Percentiles rank a stretch among this genome's conserved stretches.
phyloP scores from a whole-genome alignment of 2,113 vertebrate genomes.

The Hemicordylus capensis region DNA sequence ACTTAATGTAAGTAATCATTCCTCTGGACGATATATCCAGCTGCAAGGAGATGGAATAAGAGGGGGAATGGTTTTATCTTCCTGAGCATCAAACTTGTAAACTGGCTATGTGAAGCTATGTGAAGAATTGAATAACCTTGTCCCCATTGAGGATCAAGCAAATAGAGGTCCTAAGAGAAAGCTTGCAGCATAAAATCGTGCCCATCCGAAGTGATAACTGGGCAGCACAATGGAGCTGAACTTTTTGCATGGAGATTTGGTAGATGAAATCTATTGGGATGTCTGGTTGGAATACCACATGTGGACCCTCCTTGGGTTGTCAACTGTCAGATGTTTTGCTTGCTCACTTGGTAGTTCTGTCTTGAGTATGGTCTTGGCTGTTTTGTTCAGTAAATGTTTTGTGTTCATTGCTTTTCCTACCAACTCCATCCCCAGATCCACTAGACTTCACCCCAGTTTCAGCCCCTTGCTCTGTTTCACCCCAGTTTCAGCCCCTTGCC shows the following conservation, averaged over 20 bases:
- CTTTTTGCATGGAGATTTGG: background rate
- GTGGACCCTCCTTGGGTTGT: background rate
- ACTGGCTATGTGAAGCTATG: background rate
- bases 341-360: background rate
- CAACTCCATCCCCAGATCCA: background rate
- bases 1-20: constrained; percentile 83
- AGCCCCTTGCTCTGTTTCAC: background rate
- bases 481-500: no score
- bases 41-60: background rate
- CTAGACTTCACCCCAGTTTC: background rate
- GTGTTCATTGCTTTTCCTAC: background rate
- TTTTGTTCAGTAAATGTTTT: background rate
- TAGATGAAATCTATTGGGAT: background rate
- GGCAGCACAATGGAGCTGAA: background rate
- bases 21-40: background rate
- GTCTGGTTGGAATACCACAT: background rate
- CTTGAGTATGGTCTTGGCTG: background rate
- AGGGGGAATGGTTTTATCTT: background rate
- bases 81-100: background rate
- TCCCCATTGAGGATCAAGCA: background rate
- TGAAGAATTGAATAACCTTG: background rate
- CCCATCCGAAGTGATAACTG: background rate
- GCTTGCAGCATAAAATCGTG: background rate
- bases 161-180: background rate
- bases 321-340: background rate